Evolutionary conservation across 1,140 invertebrate genomes (phyloP).

Genomic region (Agrypnia vestita): DNA sequence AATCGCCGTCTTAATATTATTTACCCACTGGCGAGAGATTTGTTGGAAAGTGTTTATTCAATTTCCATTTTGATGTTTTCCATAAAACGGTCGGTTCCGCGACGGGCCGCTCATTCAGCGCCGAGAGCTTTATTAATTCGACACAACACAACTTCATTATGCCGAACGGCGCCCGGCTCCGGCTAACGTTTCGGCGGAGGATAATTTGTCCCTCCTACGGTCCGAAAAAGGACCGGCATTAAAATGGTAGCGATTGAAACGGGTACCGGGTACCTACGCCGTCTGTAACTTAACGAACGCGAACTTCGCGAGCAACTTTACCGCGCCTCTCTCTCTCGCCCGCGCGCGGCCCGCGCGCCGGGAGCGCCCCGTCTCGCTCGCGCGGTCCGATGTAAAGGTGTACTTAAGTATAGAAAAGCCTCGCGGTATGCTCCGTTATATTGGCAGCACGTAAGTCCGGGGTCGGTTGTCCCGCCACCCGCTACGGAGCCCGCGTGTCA

Average conservation of each 20-base stretch:
- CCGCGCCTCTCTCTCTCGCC: slow-evolving; percentile 39
- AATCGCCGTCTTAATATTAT: no score
- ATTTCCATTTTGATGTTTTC: slow-evolving; percentile 54
- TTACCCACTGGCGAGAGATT: slow-evolving; percentile 11
- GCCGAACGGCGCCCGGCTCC: slow-evolving; percentile 30
- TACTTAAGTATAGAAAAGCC: not conserved
- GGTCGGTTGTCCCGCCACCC: slow-evolving; percentile 17
- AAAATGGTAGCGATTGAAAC: slow-evolving; percentile 47
- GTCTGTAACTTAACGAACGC: slow-evolving; percentile 23
- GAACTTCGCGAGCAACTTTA: slow-evolving; percentile 41
- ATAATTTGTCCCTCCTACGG: slow-evolving; percentile 40
- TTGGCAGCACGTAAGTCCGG: slow-evolving; percentile 48
- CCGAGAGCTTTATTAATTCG: slow-evolving; percentile 53
- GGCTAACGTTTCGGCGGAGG: not conserved
- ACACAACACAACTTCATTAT: slow-evolving; percentile 59
- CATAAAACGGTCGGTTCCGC: not conserved
- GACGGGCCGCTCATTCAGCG: not conserved
- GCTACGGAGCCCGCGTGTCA: slow-evolving; percentile 43
- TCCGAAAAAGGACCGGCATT: slow-evolving; percentile 41
- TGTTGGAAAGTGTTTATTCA: slow-evolving; percentile 44
- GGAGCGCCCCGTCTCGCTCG: slow-evolving; percentile 6
- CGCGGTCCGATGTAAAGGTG: slow-evolving; percentile 45
- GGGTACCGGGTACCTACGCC: slow-evolving; percentile 26
- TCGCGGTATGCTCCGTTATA: slow-evolving; percentile 10
- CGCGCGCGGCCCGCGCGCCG: slow-evolving; percentile 16